Evolutionary conservation across 2,888 invertebrate genomes (phyloP), one percentile per base, ranked within the genome.

Genomic region (Macaria liturata): DNA sequence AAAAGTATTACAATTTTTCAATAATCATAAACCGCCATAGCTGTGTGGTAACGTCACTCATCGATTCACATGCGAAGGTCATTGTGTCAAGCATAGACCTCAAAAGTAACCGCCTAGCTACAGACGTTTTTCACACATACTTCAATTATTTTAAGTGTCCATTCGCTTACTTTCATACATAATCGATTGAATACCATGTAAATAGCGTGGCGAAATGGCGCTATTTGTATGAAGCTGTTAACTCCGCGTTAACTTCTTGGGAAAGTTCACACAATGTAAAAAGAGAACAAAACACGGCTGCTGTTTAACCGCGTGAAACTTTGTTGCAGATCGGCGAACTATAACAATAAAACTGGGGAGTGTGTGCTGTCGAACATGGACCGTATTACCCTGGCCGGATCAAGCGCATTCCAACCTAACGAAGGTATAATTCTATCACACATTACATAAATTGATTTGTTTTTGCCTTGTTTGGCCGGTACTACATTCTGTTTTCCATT

Each of bases 281-380:
- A 77, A 71, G 67, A 74, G 71, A 72, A 72, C 67, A 74, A 78
- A 78, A 77, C 75, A 75, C 66, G 68, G 74, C 72, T 74, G 72
- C 70, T 79, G 76, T 73, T 81, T 76, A 84, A 79, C 80, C 72
- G 71, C 76, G 76, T 77, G 73, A 80, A 55, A 78, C 80, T 71
- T 88, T 86, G 84, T 91, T 90, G 72, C 95, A 98, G 98, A 93
- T 98, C 98, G 75, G 96, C 97, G 76, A 98, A 97, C 93, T 98
- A 95, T 93, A 95, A 95, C 90, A 96, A 96, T 90, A 94, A 94
- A 68, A 96, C 96, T 65, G 96, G 96, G 66, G 95, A 95, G 80
- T 98, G 98, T 91, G 95, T 96, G 81, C 93, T 97, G 74, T 97
- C 97, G 64, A 97, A 96, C 88, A 97, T 98, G 97, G 97, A 97